Evolutionary conservation across 1,140 invertebrate genomes (phyloP).

Genomic region (Coptotermes formosanus): DNA sequence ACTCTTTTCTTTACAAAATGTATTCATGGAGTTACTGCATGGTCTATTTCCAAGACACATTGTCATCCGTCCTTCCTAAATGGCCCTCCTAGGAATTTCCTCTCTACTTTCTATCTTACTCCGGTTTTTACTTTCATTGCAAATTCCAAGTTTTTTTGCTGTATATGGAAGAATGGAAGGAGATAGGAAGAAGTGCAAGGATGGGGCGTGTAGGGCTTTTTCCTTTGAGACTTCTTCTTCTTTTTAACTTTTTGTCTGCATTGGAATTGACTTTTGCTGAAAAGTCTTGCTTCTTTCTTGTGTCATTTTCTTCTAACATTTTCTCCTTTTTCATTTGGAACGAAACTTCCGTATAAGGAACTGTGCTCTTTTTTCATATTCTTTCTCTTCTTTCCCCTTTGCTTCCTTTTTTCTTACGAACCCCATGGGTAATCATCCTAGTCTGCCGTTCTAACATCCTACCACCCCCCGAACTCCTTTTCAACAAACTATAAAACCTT

Average conservation of each 20-base stretch:
- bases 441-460: neutral
- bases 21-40: constrained; percentile 31
- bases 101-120: constrained; percentile 16
- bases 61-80: constrained; percentile 30
- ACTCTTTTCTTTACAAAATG: constrained; percentile 13
- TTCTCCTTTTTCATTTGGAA: neutral
- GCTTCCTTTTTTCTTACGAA: neutral
- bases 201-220: neutral
- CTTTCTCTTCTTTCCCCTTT: neutral
- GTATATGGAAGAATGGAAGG: neutral
- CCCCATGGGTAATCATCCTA: neutral
- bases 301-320: neutral
- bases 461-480: neutral
- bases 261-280: constrained; percentile 22
- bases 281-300: constrained; percentile 22
- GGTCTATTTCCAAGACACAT: constrained; percentile 32
- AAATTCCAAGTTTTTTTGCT: constrained; percentile 18
- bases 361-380: neutral
- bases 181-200: neutral
- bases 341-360: neutral
- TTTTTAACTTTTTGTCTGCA: constrained; percentile 13
- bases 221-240: constrained; percentile 19
- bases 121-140: constrained; percentile 23
- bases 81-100: constrained; percentile 27
- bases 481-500: neutral